Conservation (phyloP, 2,888 invertebrate species). For the Lithophane ornitopus region DNA sequence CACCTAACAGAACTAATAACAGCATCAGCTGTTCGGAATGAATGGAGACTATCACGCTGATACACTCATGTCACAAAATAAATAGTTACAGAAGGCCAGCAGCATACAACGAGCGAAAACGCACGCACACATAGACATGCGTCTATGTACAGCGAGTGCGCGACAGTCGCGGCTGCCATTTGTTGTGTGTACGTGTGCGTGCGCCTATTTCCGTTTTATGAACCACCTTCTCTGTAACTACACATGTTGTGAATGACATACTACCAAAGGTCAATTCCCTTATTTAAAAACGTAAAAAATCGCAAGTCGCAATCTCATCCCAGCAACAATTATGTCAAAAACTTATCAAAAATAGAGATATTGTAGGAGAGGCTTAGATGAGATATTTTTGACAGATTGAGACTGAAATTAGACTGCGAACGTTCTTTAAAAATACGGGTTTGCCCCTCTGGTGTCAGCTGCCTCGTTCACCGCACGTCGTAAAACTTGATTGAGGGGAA, state of each 20-base stretch:
- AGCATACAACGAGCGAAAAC: background rate
- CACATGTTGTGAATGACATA: background rate
- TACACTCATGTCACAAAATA: conserved; percentile 6
- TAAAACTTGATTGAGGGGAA: conserved; percentile 66
- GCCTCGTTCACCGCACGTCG: conserved; percentile 47
- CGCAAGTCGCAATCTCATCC: too few species aligned
- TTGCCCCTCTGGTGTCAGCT: conserved; percentile 40
- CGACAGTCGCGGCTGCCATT: background rate
- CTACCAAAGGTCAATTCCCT: background rate
- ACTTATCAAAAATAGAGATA: too few species aligned
- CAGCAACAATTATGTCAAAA: too few species aligned
- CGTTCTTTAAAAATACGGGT: too few species aligned
- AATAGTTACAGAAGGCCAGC: background rate
- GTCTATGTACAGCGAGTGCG: background rate
- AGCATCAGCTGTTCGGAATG: conserved; percentile 36
- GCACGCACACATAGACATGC: too few species aligned
- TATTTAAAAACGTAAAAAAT: too few species aligned
- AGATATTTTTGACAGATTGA: too few species aligned
- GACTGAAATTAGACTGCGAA: too few species aligned
- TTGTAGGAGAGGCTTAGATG: too few species aligned
- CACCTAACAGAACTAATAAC: conserved; percentile 20
- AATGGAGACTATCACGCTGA: conserved; percentile 31
- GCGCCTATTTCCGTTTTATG: background rate
- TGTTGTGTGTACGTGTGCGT: background rate
- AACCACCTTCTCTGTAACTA: conserved; percentile 14